These are phyloP conservation scores for Autographa gamma DNA, from an alignment of 2,888 invertebrate genomes.

Conservation along the genomic window DNA sequence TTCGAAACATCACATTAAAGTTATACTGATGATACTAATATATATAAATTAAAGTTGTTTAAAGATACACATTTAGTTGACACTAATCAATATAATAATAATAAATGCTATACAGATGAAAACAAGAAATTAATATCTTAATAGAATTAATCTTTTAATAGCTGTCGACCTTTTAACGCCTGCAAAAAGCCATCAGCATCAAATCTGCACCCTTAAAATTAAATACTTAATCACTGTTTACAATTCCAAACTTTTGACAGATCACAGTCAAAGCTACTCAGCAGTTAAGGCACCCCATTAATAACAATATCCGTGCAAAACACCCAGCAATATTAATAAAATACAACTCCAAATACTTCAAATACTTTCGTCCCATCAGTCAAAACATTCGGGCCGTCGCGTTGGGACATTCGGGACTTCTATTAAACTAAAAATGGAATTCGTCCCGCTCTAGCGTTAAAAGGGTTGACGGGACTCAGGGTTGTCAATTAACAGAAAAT, in stretches of 20 bases:
- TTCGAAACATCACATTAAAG: no score
- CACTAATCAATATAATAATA: no score
- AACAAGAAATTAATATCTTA: background rate
- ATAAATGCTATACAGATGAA: no score
- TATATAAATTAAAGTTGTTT: no score
- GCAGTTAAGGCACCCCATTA: background rate
- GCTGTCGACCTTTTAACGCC: background rate
- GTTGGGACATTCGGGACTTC: slow-evolving; percentile 4
- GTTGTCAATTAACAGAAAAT: slow-evolving; percentile 63
- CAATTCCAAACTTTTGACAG: background rate
- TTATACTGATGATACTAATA: no score
- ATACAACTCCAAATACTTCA: slow-evolving; percentile 35
- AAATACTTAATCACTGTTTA: slow-evolving; percentile 2
- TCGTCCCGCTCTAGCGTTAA: slow-evolving; percentile 36
- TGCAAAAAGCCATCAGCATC: background rate
- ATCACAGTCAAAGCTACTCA: slow-evolving; percentile 4
- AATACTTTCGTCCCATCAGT: slow-evolving; percentile 40
- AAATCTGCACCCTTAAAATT: background rate
- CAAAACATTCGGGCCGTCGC: slow-evolving; percentile 23
- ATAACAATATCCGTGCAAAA: slow-evolving; percentile 25
- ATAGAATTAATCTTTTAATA: background rate
- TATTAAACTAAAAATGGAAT: slow-evolving; percentile 41
- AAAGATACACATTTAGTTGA: no score
- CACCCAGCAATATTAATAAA: slow-evolving; percentile 28
- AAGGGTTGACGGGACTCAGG: slow-evolving; percentile 54